Conservation (phyloP, 30 jellyfish, hydroid and myxozoan genomes). For the Turritopsis dohrnii region DNA sequence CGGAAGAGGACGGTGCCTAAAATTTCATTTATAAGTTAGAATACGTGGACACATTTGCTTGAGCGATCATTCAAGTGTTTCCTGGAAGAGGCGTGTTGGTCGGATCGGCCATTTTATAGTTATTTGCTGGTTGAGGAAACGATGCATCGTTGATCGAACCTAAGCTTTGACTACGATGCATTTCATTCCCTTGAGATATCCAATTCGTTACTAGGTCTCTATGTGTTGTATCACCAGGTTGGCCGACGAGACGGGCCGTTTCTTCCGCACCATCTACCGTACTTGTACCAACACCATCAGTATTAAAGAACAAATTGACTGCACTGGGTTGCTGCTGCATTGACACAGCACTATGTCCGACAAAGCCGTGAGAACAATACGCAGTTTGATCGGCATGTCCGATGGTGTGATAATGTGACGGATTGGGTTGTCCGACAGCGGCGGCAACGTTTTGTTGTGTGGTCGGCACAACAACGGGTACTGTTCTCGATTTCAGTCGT, state of each 20-base stretch:
- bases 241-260: neutral
- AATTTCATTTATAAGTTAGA: neutral
- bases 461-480: neutral
- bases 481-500: constrained; percentile 16
- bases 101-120: neutral
- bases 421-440: neutral
- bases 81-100: neutral
- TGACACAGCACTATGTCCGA: neutral
- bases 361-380: neutral
- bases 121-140: neutral
- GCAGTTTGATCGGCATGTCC: neutral
- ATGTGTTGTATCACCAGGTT: neutral
- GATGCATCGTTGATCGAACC: neutral
- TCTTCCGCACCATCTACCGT: neutral
- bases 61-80: neutral
- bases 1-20: neutral
- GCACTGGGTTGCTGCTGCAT: neutral
- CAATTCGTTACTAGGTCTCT: neutral
- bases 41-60: neutral
- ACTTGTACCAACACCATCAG: neutral
- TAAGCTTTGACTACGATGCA: neutral
- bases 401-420: constrained; percentile 6
- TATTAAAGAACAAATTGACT: neutral
- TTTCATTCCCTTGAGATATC: neutral
- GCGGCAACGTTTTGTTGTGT: neutral